Conservation (phyloP, 2,797 vertebrate species). For the Tokudaia tokunoshimensis region DNA sequence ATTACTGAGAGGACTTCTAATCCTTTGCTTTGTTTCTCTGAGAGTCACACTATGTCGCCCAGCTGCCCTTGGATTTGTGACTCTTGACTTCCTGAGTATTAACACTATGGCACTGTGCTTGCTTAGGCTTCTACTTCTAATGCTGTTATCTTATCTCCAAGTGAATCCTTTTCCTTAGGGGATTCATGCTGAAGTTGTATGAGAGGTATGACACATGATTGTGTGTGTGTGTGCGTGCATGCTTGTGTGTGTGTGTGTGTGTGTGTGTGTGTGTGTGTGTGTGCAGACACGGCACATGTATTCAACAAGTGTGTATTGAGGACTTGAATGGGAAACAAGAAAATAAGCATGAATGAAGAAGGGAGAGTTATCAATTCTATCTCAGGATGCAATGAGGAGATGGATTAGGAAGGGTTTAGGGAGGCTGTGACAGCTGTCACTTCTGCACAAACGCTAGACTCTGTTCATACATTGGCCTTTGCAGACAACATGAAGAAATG, state of each 20-base stretch:
- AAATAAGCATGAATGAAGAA: background rate
- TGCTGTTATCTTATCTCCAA: background rate
- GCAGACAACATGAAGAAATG: background rate
- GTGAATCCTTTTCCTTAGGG: background rate
- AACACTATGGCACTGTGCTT: background rate
- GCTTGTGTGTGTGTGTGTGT: background rate
- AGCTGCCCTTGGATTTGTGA: background rate
- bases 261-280: background rate
- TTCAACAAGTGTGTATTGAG: background rate
- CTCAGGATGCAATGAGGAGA: background rate
- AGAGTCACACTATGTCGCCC: background rate
- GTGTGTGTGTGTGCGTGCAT: background rate
- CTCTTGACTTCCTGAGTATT: background rate
- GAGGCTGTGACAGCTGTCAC: background rate
- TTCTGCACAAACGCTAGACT: background rate
- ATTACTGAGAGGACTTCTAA: background rate
- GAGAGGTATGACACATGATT: background rate
- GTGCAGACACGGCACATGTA: background rate
- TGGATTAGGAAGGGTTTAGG: background rate
- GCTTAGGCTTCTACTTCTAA: background rate
- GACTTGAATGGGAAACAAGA: background rate
- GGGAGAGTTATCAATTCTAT: background rate
- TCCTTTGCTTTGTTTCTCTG: background rate
- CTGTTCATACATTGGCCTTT: background rate
- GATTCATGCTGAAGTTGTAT: background rate